phyloP scores from a whole-genome alignment of 53 echinoderm and acorn worm genomes.

The Apostichopus leukothele region DNA sequence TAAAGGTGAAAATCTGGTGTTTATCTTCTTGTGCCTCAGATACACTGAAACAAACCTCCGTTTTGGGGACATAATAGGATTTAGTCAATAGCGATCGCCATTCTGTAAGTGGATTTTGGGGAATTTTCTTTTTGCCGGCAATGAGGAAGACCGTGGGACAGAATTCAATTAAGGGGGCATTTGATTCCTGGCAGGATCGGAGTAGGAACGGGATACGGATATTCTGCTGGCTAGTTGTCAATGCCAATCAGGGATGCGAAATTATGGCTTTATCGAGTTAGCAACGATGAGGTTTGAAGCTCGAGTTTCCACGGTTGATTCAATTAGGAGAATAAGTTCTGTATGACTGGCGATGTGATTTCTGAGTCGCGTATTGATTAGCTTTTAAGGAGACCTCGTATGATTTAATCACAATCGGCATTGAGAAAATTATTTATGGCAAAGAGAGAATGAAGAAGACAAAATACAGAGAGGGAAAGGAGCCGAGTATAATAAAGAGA shows the following conservation, averaged over 20 bases:
- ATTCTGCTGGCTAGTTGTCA: slow-evolving; percentile 41
- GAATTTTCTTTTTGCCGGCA: neutral
- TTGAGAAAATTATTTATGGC: slow-evolving; percentile 37
- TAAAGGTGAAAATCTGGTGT: slow-evolving; percentile 37
- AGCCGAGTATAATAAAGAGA: neutral
- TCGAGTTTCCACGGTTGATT: slow-evolving; percentile 20
- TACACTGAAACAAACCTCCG: slow-evolving; percentile 22
- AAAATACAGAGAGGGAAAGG: neutral
- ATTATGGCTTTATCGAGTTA: slow-evolving; percentile 28
- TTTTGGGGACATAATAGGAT: slow-evolving; percentile 23
- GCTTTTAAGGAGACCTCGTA: slow-evolving; percentile 45
- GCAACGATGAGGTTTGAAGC: slow-evolving; percentile 30
- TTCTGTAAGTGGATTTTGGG: slow-evolving; percentile 12
- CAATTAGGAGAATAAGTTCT: slow-evolving; percentile 24
- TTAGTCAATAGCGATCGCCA: slow-evolving; percentile 14
- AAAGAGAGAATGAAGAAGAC: neutral
- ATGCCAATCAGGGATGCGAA: slow-evolving; percentile 29
- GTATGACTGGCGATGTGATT: slow-evolving; percentile 8
- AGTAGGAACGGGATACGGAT: neutral
- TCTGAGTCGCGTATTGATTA: slow-evolving; percentile 24
- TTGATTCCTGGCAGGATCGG: neutral
- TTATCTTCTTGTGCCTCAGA: slow-evolving; percentile 31
- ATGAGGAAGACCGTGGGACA: neutral
- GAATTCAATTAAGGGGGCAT: slow-evolving; percentile 33
- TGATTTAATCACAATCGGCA: slow-evolving; percentile 45